These are phyloP conservation scores for Ecdyonurus torrentis DNA, from an alignment of 2,888 invertebrate genomes.

Conservation along the genomic window DNA sequence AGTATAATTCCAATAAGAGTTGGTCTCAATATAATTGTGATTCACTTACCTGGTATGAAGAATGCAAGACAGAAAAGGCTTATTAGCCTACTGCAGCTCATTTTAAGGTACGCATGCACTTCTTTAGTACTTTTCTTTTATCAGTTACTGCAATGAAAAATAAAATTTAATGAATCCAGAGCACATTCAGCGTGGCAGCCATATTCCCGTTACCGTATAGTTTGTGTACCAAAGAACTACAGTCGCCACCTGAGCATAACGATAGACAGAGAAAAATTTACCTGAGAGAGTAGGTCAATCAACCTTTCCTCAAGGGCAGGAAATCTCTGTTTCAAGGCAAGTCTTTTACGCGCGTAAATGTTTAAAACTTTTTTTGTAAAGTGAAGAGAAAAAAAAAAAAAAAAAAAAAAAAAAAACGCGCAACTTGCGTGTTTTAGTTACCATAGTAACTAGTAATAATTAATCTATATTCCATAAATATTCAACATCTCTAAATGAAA, in stretches of 20 bases:
- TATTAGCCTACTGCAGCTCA: not conserved
- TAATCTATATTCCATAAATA: too few relatives aligned
- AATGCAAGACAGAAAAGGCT: not conserved
- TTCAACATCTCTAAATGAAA: too few relatives aligned
- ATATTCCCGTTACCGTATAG: not conserved
- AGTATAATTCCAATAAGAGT: not conserved
- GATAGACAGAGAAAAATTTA: not conserved
- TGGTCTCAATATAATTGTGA: not conserved
- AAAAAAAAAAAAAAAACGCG: too few relatives aligned
- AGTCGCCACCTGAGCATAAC: not conserved
- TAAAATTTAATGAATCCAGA: not conserved
- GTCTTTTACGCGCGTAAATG: too few relatives aligned
- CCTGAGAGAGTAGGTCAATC: conserved; percentile 1
- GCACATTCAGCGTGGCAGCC: not conserved
- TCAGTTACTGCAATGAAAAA: not conserved
- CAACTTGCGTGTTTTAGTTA: too few relatives aligned
- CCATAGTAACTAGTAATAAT: too few relatives aligned
- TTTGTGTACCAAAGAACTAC: not conserved
- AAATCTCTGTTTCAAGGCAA: not conserved
- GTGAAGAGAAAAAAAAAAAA: too few relatives aligned
- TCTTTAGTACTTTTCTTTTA: too few relatives aligned
- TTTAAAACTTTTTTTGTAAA: too few relatives aligned
- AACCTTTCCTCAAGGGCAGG: not conserved
- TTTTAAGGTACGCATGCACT: not conserved
- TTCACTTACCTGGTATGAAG: not conserved